Evolutionary conservation across 2,113 vertebrate genomes (phyloP).

Genomic region (Hylia prasina): DNA sequence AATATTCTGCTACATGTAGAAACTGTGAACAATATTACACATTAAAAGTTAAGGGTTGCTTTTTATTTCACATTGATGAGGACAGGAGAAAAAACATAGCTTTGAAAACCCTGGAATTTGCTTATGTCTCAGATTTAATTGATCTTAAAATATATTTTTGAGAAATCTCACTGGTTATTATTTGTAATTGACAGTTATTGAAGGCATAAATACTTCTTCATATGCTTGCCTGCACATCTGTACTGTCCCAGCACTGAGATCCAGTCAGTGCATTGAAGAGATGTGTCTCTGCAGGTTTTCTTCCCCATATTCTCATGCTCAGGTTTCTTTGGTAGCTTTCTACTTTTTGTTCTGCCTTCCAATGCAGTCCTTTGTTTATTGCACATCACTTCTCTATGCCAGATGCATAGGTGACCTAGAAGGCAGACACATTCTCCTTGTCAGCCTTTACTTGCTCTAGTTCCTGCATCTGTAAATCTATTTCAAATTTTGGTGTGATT

Average conservation of each 20-base stretch:
- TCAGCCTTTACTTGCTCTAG: neutral
- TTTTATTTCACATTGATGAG: neutral
- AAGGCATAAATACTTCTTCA: neutral
- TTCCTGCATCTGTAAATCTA: neutral
- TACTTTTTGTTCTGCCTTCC: neutral
- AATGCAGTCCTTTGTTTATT: neutral
- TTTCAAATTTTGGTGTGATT: neutral
- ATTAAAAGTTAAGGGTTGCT: neutral
- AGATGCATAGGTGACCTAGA: neutral
- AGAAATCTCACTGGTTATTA: neutral
- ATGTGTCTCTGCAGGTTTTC: neutral
- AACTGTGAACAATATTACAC: neutral
- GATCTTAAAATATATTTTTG: neutral
- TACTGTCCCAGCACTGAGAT: neutral
- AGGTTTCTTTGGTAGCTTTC: neutral
- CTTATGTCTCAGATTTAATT: neutral
- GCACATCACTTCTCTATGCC: neutral
- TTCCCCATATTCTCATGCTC: accelerated
- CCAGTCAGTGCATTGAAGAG: neutral
- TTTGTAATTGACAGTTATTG: neutral
- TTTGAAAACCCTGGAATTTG: neutral
- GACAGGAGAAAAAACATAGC: neutral
- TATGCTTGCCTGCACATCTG: neutral
- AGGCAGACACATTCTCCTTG: neutral
- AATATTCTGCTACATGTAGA: neutral